A percentile compares a stretch with the other conserved stretches of the same genome.
Evolutionary conservation across 2,888 invertebrate genomes (phyloP).

Genomic region (Pandemis corylana): DNA sequence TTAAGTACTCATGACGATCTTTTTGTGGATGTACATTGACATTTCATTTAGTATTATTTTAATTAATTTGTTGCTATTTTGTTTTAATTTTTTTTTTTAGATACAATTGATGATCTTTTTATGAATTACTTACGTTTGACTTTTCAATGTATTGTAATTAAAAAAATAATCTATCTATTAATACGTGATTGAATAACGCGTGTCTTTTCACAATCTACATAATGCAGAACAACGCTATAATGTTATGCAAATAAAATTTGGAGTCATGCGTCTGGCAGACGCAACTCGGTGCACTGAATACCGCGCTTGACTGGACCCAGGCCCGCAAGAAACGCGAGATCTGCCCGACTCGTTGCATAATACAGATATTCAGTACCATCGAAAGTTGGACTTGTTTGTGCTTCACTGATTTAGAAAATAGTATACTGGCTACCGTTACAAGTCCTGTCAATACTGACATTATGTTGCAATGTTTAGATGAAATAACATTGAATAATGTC

Average conservation of each 20-base stretch:
- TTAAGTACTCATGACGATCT: no score
- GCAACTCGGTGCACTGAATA: slow-evolving; percentile 11
- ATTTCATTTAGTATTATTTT: no score
- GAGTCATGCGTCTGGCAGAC: slow-evolving; percentile 6
- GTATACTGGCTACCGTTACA: slow-evolving; percentile 2
- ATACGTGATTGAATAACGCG: no score
- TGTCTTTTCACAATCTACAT: neutral
- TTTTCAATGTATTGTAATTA: no score
- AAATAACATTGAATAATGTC: neutral
- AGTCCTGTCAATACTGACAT: neutral
- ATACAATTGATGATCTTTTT: no score
- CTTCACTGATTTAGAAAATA: slow-evolving; percentile 18
- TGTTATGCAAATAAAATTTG: slow-evolving; percentile 1
- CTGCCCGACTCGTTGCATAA: slow-evolving; percentile 14
- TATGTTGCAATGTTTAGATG: slow-evolving; percentile 3
- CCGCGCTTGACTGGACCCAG: slow-evolving; percentile 17
- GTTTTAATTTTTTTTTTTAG: no score
- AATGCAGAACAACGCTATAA: neutral
- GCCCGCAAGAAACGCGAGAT: slow-evolving; percentile 21
- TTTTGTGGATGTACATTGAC: no score
- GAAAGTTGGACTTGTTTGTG: slow-evolving; percentile 13
- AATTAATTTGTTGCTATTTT: no score
- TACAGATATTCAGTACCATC: slow-evolving; percentile 19
- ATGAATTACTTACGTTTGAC: no score
- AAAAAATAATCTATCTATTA: no score